Evolutionary conservation across 2,797 vertebrate genomes (phyloP), one percentile per base, ranked within the genome.

Genomic region (Gymnothorax reevesii): DNA sequence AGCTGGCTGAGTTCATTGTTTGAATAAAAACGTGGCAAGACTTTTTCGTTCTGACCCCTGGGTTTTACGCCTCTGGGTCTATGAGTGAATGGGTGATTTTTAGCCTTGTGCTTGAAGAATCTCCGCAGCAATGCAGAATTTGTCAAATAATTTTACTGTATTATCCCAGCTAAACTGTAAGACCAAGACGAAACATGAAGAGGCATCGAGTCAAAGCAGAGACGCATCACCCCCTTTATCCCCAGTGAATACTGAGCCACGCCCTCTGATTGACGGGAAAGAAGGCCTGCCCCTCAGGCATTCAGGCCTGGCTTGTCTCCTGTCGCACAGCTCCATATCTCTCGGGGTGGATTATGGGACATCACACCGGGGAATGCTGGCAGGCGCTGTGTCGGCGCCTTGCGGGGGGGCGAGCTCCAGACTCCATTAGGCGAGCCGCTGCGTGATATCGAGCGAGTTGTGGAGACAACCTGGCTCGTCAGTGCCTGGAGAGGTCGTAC

Each of bases 281-380:
- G 73, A 49, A 3, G 52, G 77, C 49, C 77, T 7, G 42, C 13
- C 22, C 77, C 77, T 60, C 27, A 17, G n/a, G 59, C 62, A 71
- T 9, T 20, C 83, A 7, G 20, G 64, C 52, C 64, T 27, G 49
- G 49, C 66, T 52, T 84, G 84, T n/a, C n/a, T 73, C 22, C 5
- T 27, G 64, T 71, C 84, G 49, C 57, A 62, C 86, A 62, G 82
- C 69, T 87, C 27, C 42, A 10, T 59, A 54, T 84, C 82, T 83
- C 42, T 57, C 55, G 54, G 33, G 57, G 80, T 27, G 59, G 86
- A 71, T 83, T 83, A 49, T 25, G 59, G 27, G 49, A 83, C 42
- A 25, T 57, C 82, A 82, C 64, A 66, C 79, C 52, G 85, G 79
- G 54, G 60, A 55, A 22, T 4, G 15, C 60, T 20, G 57, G 85